These are phyloP conservation scores for Helicolenus hilgendorfi DNA, from an alignment of 2,797 vertebrate species.

Conservation along the genomic window DNA sequence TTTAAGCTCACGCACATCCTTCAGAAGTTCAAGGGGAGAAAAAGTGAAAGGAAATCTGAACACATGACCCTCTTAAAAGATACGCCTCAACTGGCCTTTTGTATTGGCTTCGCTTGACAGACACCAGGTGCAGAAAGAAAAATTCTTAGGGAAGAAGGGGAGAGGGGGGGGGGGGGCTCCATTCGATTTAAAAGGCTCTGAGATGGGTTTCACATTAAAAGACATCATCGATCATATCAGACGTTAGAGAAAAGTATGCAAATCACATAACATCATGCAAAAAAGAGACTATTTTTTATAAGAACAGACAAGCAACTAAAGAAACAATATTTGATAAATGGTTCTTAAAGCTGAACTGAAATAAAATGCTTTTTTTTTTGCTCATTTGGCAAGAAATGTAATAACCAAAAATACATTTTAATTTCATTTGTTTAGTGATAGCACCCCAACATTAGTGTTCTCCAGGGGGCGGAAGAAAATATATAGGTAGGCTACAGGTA, in stretches of 20 bases:
- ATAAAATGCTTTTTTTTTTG: background rate
- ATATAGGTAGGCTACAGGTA: background rate
- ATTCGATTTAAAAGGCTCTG: slow-evolving; percentile 27
- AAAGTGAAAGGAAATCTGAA: slow-evolving; percentile 87
- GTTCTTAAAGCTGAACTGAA: background rate
- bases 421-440: background rate
- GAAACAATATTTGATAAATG: background rate
- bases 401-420: background rate
- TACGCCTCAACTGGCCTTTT: slow-evolving; percentile 86
- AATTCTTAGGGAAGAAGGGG: slow-evolving; percentile 18
- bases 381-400: background rate
- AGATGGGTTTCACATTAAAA: slow-evolving; percentile 44
- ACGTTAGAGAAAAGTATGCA: slow-evolving; percentile 12
- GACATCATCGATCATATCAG: background rate
- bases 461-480: background rate
- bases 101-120: slow-evolving; percentile 86
- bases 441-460: background rate
- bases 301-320: background rate
- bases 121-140: slow-evolving; percentile 87
- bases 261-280: background rate
- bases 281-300: background rate
- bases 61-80: slow-evolving; percentile 87
- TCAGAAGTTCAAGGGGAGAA: slow-evolving; percentile 78
- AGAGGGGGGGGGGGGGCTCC: background rate
- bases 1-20: slow-evolving; percentile 72